Base-by-base conservation (phyloP, 2,113 vertebrate genomes). In the Pelvicachromis taeniatus region DNA sequence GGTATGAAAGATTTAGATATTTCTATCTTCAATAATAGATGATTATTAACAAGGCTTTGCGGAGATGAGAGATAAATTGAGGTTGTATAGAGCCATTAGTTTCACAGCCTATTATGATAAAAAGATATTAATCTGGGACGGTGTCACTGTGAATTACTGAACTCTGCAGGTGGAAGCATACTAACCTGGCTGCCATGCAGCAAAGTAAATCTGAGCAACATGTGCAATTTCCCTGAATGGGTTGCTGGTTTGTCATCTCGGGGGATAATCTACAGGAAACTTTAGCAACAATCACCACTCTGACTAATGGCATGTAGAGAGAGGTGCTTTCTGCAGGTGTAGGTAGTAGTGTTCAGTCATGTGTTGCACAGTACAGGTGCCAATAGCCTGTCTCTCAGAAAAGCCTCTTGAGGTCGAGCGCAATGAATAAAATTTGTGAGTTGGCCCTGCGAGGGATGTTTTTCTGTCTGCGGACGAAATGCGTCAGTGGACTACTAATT, bases 381-480 rank as follows among this genome's bases (percentile, higher is more conserved):
- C 73, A 61, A 70, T 38, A 65, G 17, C 77, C 63, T 21, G 42
- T 88, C 56, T 31, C 35, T 79, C 10, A 1, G 29, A 82, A 80
- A 84, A 52, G 26, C 33, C 81, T 83, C 70, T 70, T 53, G 73
- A 81, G 81, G 58, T 53, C 9, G 80, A 73, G 63, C 56, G 35
- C 84, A 87, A 50, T 79, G 80, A 85, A 82, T n/a, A n/a, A 40
- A 83, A 55, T 29, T 42, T 14, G 52, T 53, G 40, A 84, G 81
- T 38, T 45, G 59, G 12, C 56, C 87, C 70, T 52, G 79, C 1
- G 2, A 31, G 14, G 48, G 54, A 4, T 70, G 77, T 78, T 78
- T 91, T 75, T 85, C 38, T 84, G 65, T 84, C 84, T 31, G 29
- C 13, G 52, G 50, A 87, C 61, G 80, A 52, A 63, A 70, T 78